phyloP scores from a whole-genome alignment of 2,113 vertebrate species.

The Rynchops niger region DNA sequence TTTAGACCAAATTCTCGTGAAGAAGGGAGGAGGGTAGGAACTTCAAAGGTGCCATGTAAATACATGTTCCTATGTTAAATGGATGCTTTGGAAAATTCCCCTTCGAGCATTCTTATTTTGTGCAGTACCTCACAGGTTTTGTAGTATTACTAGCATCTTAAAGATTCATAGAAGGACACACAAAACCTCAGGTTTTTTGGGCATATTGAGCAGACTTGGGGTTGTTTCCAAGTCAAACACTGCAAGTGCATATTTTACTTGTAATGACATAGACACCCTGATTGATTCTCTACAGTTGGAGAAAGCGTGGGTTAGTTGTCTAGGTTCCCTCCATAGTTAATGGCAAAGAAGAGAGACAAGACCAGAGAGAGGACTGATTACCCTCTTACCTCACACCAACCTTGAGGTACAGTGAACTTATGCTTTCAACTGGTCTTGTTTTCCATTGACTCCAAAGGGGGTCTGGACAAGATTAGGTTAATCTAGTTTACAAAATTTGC shows the following conservation, averaged over 20 bases:
- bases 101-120: background rate
- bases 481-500: background rate
- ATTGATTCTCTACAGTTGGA: background rate
- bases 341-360: background rate
- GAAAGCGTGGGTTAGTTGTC: background rate
- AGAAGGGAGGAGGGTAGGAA: background rate
- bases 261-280: background rate
- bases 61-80: background rate
- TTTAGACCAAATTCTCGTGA: background rate
- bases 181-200: background rate
- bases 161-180: background rate
- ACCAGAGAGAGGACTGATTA: background rate
- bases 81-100: background rate
- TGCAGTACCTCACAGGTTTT: background rate
- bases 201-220: background rate
- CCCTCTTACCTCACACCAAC: background rate
- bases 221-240: background rate
- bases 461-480: background rate
- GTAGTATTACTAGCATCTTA: background rate
- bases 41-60: background rate
- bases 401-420: background rate
- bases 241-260: background rate
- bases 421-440: background rate
- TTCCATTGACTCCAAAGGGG: background rate
- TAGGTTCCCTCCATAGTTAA: background rate